phyloP scores from a whole-genome alignment of 2,797 vertebrate genomes.

The Cebuella pygmaea region DNA sequence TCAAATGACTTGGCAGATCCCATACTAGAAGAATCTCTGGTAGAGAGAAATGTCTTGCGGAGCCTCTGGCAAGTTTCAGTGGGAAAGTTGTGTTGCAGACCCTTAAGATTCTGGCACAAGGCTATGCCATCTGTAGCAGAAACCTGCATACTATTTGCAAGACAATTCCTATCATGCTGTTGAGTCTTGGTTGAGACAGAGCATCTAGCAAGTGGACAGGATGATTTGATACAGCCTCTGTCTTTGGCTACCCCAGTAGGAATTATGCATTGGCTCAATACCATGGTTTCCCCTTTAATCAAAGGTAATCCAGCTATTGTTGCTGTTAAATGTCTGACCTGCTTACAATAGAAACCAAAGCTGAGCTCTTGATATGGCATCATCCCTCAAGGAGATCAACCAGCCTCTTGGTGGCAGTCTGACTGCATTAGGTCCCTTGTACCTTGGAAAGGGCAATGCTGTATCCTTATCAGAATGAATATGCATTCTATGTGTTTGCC shows the following conservation, averaged over 20 bases:
- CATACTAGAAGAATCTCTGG: background rate
- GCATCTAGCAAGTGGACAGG: background rate
- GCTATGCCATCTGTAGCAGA: background rate
- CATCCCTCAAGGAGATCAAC: background rate
- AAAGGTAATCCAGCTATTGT: background rate
- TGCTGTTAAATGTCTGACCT: background rate
- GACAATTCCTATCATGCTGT: background rate
- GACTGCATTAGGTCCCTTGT: background rate
- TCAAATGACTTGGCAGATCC: background rate
- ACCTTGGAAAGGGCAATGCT: background rate
- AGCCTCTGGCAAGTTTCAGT: background rate
- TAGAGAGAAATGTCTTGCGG: background rate
- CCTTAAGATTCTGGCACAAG: background rate
- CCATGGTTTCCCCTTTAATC: background rate
- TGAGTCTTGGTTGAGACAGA: background rate
- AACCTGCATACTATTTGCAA: background rate
- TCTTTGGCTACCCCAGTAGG: background rate
- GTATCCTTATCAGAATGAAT: background rate
- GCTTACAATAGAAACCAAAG: background rate
- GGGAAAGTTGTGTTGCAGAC: background rate
- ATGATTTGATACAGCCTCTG: background rate
- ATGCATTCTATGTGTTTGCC: background rate
- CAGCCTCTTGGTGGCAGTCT: background rate
- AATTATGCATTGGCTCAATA: background rate
- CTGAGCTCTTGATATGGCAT: background rate